These are phyloP conservation scores for Myiothlypis chrysogaster DNA, from an alignment of 2,797 vertebrate genomes.

Conservation along the genomic window DNA sequence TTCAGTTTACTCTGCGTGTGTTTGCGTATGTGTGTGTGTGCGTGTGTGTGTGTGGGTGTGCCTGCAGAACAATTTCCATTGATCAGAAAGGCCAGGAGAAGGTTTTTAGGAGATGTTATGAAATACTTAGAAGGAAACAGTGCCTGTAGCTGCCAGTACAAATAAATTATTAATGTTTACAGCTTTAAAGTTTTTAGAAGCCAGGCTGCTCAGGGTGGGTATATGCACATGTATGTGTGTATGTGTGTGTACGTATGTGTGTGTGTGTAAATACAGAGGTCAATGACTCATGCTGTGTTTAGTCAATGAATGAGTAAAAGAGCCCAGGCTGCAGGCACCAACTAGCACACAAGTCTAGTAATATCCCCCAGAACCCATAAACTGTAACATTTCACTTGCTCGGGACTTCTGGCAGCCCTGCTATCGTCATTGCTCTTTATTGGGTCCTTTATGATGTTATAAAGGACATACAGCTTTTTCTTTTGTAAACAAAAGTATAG, in stretches of 20 bases:
- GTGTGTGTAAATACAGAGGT: background rate
- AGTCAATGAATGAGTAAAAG: slow-evolving; percentile 4
- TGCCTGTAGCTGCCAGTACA: background rate
- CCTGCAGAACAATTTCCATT: slow-evolving; percentile 35
- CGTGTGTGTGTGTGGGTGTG: background rate
- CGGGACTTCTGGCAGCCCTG: background rate
- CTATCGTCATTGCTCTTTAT: background rate
- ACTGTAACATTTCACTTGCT: background rate
- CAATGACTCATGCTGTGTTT: background rate
- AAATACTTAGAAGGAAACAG: slow-evolving; percentile 22
- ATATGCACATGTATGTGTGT: background rate
- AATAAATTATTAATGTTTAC: slow-evolving; percentile 43
- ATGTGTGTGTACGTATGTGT: rapidly evolving
- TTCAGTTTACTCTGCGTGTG: background rate
- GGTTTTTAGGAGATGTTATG: background rate
- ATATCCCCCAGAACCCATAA: background rate
- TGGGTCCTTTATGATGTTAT: background rate
- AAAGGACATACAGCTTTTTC: background rate
- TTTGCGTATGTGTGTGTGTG: background rate
- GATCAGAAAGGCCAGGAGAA: background rate
- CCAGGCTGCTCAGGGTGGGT: background rate
- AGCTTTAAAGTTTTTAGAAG: background rate
- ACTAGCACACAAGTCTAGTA: background rate
- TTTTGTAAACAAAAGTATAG: background rate
- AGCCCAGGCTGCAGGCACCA: background rate